Evolutionary conservation across 2,888 invertebrate species (phyloP), one percentile per base, ranked within the genome.

Genomic region (Eupithecia abbreviata): DNA sequence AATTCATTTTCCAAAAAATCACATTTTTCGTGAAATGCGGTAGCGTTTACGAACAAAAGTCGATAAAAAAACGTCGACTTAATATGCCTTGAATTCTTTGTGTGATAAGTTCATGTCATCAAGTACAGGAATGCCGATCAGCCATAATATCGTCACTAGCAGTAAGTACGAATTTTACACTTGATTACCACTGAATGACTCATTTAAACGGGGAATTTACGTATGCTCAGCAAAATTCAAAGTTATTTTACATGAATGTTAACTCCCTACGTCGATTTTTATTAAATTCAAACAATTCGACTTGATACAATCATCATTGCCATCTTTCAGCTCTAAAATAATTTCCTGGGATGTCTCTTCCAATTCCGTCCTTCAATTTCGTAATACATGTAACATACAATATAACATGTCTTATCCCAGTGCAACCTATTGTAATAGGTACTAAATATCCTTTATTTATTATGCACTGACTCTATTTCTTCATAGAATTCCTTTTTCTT

Each of bases 11-110:
- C 82, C 81, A 80, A 81, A 86, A 68, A 89, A 87, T 87, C 82
- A 79, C 41, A 76, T 77, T 78, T 79, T 73, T 83, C 81, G 87
- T 92, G 91, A 91, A 85, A 94, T 95, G 94, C 90, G 93, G 91
- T 94, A 95, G 93, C 94, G 91, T 83, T 86, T 85, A 85, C 85
- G 84, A 85, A 84, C 80, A 83, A 81, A 84, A 84, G 84, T 82
- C 65, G 86, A 80, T 82, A 84, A 86, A 84, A 84, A 91, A 88
- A 89, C 62, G 91, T 86, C 89, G 86, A 84, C 88, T 82, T 94
- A 94, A 90, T 94, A 94, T 95, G 94, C 91, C 93, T 91, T 95
- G 92, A 92, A 83, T 88, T 86, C 89, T 90, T 90, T 90, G 87
- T 91, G 87, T 87, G 87, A 87, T 81, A 87, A 89, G 86, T 87